These are phyloP conservation scores for Hyalella azteca DNA, from an alignment of 2,888 invertebrate genomes.

Conservation along the genomic window DNA sequence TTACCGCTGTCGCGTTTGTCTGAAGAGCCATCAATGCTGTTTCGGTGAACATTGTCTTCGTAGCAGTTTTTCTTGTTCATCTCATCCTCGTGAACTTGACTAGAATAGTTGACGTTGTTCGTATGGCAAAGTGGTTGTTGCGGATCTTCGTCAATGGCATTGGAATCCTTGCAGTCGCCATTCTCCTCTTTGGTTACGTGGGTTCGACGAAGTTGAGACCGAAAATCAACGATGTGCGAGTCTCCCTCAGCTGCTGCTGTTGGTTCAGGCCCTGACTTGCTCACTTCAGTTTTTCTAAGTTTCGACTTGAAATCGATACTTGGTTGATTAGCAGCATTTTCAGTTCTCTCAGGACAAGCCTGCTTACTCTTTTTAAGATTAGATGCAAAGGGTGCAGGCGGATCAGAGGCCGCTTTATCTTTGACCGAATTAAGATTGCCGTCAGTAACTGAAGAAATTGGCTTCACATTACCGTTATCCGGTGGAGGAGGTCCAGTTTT, in stretches of 20 bases:
- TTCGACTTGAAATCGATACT: constrained; percentile 60
- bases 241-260: constrained; percentile 11
- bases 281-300: constrained; percentile 59
- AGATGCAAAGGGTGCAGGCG: neutral
- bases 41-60: neutral
- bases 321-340: constrained; percentile 49
- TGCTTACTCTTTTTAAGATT: constrained; percentile 64
- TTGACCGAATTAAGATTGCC: constrained; percentile 13
- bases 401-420: neutral
- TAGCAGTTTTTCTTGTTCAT: constrained; percentile 9
- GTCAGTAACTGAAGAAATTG: constrained; percentile 5
- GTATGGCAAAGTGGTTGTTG: constrained; percentile 72
- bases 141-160: constrained; percentile 69
- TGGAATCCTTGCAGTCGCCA: constrained; percentile 58
- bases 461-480: constrained; percentile 37
- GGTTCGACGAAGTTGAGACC: constrained; percentile 62
- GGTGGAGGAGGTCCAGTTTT: constrained; percentile 40
- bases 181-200: constrained; percentile 43
- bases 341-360: constrained; percentile 44
- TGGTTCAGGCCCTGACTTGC: constrained; percentile 17
- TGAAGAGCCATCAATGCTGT: constrained; percentile 1
- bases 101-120: constrained; percentile 71
- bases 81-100: constrained; percentile 4
- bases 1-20: constrained; percentile 66
- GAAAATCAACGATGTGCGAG: constrained; percentile 49